phyloP scores from a whole-genome alignment of 2,888 invertebrate genomes.

The Spicauda simplicius region DNA sequence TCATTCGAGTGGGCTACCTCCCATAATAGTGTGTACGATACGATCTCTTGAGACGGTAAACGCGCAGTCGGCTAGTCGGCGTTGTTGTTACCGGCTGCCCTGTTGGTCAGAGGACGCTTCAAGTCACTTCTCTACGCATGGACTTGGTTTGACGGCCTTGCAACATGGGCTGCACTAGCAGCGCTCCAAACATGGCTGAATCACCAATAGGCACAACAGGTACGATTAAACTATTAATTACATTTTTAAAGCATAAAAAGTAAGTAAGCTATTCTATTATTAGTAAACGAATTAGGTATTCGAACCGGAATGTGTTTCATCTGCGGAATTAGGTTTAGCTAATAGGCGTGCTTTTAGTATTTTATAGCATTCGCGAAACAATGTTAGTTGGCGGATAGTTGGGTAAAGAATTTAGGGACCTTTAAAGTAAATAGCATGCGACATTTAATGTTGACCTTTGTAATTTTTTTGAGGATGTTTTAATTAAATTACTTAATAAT shows the following conservation, averaged over 20 bases:
- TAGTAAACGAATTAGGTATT: conserved; percentile 3
- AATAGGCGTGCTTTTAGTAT: conserved; percentile 12
- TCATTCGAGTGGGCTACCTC: conserved; percentile 78
- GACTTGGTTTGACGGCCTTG: conserved; percentile 44
- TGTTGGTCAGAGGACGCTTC: conserved; percentile 39
- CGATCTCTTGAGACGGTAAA: conserved; percentile 59
- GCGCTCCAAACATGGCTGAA: conserved; percentile 65
- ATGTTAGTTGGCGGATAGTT: neutral
- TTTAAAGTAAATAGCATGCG: neutral
- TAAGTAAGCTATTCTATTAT: conserved; percentile 27
- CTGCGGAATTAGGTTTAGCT: conserved; percentile 11
- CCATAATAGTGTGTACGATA: conserved; percentile 77
- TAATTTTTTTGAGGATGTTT: neutral
- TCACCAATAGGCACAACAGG: conserved; percentile 62
- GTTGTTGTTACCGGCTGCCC: conserved; percentile 61
- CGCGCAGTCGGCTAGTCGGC: conserved; percentile 43
- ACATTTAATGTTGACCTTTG: neutral
- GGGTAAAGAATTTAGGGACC: neutral
- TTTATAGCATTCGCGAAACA: conserved; percentile 15
- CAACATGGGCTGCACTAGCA: conserved; percentile 81
- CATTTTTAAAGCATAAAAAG: conserved; percentile 8
- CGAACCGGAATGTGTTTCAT: conserved; percentile 12
- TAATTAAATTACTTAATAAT: too few relatives aligned
- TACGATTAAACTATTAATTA: conserved; percentile 21
- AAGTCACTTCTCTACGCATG: conserved; percentile 40